A percentile compares a stretch with the other conserved stretches of the same genome.
Evolutionary conservation across 2,888 invertebrate species (phyloP).

Genomic region (Epistrophella euchroma): DNA sequence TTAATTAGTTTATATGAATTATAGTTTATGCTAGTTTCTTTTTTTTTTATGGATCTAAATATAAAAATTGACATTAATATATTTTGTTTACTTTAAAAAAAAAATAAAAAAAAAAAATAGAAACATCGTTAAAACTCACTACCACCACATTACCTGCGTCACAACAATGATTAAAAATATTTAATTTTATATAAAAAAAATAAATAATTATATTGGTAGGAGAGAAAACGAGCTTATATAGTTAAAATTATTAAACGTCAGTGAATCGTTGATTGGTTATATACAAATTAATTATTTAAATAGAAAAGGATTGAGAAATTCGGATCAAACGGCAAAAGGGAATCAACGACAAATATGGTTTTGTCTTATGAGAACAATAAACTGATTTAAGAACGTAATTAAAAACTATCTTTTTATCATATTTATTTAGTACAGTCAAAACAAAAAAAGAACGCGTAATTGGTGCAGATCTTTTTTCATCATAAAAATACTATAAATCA

Average conservation of each 20-base stretch:
- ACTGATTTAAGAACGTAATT: no score
- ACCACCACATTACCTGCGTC: constrained; percentile 79
- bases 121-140: constrained; percentile 78
- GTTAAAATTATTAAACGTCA: background rate
- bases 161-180: constrained; percentile 50
- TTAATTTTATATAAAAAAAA: constrained; percentile 12
- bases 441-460: no score
- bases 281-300: background rate
- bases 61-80: background rate
- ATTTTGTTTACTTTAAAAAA: constrained; percentile 2
- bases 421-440: no score
- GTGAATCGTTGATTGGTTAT: background rate
- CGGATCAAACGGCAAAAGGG: fast-evolving
- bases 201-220: constrained; percentile 19
- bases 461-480: no score
- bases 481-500: no score
- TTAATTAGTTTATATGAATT: background rate
- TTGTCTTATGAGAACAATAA: no score
- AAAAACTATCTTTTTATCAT: no score
- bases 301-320: background rate
- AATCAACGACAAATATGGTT: background rate
- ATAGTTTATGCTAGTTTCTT: background rate
- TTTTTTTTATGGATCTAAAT: background rate
- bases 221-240: background rate
- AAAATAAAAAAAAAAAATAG: constrained; percentile 28